Percentiles rank a stretch among this genome's conserved stretches.
phyloP scores from a whole-genome alignment of 2,888 invertebrate species.

The Ypsolopha sequella region DNA sequence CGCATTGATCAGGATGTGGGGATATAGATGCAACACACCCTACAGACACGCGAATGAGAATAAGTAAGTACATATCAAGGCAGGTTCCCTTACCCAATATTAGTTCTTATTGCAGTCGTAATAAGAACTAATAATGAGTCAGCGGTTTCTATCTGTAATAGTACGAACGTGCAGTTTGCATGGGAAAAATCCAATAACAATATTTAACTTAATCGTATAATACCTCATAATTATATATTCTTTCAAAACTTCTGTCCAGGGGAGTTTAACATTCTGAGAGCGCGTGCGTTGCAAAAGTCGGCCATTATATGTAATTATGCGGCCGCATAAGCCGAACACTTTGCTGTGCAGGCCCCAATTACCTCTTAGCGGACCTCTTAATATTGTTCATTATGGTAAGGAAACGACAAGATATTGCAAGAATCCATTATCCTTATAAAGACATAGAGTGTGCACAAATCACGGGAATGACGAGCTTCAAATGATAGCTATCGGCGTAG shows the following conservation, averaged over 20 bases:
- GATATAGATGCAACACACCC: too few species aligned
- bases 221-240: conserved; percentile 35
- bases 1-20: too few species aligned
- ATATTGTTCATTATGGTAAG: conserved; percentile 62
- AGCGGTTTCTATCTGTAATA: background rate
- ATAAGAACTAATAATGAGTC: too few species aligned
- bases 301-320: conserved; percentile 62
- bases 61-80: too few species aligned
- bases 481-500: too few species aligned
- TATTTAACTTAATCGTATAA: conserved; percentile 32
- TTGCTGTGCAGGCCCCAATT: conserved; percentile 54
- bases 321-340: conserved; percentile 58
- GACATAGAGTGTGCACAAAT: conserved; percentile 15
- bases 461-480: background rate
- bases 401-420: conserved; percentile 57
- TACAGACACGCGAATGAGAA: too few species aligned
- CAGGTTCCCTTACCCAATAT: background rate
- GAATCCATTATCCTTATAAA: conserved; percentile 48
- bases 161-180: conserved; percentile 1
- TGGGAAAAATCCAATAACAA: conserved; percentile 14
- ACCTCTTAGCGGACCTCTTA: conserved; percentile 54
- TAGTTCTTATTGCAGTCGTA: background rate
- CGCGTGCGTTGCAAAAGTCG: conserved; percentile 57
- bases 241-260: conserved; percentile 51
- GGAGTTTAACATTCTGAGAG: conserved; percentile 49